Base-by-base conservation (phyloP, 2,113 vertebrate species). In the Coreoperca whiteheadi region DNA sequence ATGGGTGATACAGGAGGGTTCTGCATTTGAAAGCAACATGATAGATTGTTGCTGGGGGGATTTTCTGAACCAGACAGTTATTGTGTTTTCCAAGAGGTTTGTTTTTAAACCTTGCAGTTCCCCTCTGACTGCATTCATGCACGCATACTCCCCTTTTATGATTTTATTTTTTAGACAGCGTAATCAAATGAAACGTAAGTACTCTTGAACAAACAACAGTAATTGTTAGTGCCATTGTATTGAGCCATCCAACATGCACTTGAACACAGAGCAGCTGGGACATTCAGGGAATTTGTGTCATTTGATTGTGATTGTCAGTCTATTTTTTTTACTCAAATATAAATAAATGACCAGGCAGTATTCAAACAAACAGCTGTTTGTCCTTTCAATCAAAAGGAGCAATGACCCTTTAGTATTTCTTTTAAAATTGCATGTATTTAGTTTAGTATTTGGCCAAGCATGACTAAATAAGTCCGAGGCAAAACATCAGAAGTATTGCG, bases 171-270 rank as follows among this genome's bases (percentile, higher is more conserved):
- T 87, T 28, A 41, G 65, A 74, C 71, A 32, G 60, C 65, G 85
- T 81, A 90, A 92, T 92, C 75, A 74, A 86, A 91, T 91, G 61
- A 86, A 88, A 89, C 53, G 60, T 83, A 91, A 92, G 92, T 69
- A 88, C 91, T 81, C 91, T 93, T 51, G 61, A 88, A 71, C 79
- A 89, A 89, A 92, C 75, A 93, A 76, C 51, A 88, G 68, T 77
- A 84, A 87, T 90, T 89, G 83, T 85, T 79, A 39, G 77, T 64
- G 59, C 64, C 80, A 87, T 92, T 93, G 89, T 90, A 70, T 50
- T 76, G 60, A 85, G 79, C 75, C 77, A 81, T 70, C 79, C 78
- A 74, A 56, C 57, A 54, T 64, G 67, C 84, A 87, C 89, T 93
- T 83, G 85, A 93, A 80, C 79, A 43, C 28, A 66, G 43, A 65